These are phyloP conservation scores for Gastracanthus pulcherrimus DNA, from an alignment of 2,888 invertebrate genomes.

Conservation along the genomic window DNA sequence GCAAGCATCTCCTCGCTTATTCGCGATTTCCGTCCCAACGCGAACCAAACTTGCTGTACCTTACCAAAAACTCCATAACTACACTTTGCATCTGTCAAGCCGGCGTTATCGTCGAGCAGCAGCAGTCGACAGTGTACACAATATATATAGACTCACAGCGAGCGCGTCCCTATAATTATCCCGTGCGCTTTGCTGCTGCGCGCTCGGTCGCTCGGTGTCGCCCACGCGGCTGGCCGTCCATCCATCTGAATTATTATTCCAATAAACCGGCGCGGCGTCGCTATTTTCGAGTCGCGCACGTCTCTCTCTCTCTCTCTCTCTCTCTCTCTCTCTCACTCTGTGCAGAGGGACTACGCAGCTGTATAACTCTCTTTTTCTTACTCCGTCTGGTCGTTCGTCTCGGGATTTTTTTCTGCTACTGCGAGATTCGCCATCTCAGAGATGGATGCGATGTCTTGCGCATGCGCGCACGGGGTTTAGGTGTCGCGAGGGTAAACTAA, in stretches of 20 bases:
- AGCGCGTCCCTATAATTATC: constrained; percentile 66
- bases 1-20: too few relatives aligned
- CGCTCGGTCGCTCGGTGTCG: too few relatives aligned
- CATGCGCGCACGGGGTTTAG: background rate
- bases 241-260: constrained; percentile 66
- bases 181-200: constrained; percentile 51
- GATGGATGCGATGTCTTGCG: background rate
- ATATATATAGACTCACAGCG: background rate
- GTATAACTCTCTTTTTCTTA: constrained; percentile 1
- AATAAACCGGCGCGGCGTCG: constrained; percentile 55
- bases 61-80: background rate
- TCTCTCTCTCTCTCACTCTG: background rate
- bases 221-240: constrained; percentile 62
- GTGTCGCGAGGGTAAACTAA: background rate
- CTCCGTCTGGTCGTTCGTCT: background rate
- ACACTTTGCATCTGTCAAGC: background rate
- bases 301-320: too few relatives aligned
- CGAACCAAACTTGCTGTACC: too few relatives aligned
- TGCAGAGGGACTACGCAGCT: background rate
- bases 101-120: background rate
- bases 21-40: too few relatives aligned
- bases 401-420: background rate
- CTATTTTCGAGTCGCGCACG: too few relatives aligned
- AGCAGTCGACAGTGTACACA: too few relatives aligned
- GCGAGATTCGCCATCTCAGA: constrained; percentile 10